Evolutionary conservation across 1,140 invertebrate genomes (phyloP), one percentile per base, ranked within the genome.

Genomic region (Schlechtendalia chinensis): DNA sequence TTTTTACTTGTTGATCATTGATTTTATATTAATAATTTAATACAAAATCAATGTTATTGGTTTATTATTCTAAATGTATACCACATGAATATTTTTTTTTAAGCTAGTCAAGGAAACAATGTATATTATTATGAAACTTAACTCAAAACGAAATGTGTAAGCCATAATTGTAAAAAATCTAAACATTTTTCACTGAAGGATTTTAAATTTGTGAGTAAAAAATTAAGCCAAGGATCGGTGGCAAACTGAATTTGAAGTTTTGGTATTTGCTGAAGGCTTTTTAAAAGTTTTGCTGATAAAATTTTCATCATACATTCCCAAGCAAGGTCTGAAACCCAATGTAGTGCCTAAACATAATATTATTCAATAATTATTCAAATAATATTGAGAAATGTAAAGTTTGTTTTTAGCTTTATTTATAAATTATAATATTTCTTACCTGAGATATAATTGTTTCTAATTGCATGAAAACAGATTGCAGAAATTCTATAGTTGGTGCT

Each of bases 101-200:
- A n/a, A 39, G 3, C 32, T 39, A 39, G 32, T 8, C 3, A 39
- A 39, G n/a, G n/a, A n/a, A n/a, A 8, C 32, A 39, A 4, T 39
- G 32, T 39, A 71, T 71, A 53, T 53, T 53, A 54, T 1, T 29
- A 19, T 45, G 6, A 24, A 27, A 79, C 75, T 79, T 50, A 67
- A 79, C 75, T 79, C 17, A 50, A 50, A 27, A 79, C 16, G 47
- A 61, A 79, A 61, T 29, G 5, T 24, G 10, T 63, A 27, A 79
- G 50, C 75, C 75, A 79, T 29, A 63, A 63, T 24, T 79, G 8
- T 63, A 79, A 61, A 47, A 79, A 79, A n/a, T 79, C 58, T 50
- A 79, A 79, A 53, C 58, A 79, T 27, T 19, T 61, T 79, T 79
- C 45, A 32, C 24, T 63, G 12, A 45, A 61, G 3, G 6, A 47